Conservation (phyloP, 2,113 vertebrate species). For the Rhynchomys soricoides region DNA sequence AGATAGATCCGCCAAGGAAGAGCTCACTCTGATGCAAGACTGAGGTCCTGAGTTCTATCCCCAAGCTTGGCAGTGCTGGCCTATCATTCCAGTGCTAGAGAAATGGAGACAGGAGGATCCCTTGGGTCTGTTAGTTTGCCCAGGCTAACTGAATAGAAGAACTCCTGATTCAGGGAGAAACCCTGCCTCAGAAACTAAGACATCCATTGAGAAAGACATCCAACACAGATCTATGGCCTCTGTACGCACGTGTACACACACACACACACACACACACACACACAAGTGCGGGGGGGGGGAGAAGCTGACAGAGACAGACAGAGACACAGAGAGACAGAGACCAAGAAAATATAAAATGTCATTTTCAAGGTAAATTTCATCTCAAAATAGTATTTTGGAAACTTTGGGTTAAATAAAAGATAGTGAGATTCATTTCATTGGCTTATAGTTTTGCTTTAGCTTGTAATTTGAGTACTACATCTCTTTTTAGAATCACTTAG, state of each 20-base stretch:
- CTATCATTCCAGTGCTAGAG: background rate
- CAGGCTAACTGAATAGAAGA: background rate
- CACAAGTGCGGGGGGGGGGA: too few relatives aligned
- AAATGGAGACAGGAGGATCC: background rate
- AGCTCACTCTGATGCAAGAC: too few relatives aligned
- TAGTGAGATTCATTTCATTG: background rate
- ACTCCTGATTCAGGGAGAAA: background rate
- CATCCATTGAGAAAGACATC: background rate
- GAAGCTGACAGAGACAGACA: too few relatives aligned
- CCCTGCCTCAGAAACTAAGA: background rate
- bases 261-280: background rate
- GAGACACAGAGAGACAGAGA: background rate
- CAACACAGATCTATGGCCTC: background rate
- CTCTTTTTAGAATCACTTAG: background rate
- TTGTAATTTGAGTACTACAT: background rate
- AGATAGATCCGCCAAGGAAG: background rate
- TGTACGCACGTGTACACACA: background rate
- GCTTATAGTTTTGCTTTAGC: background rate
- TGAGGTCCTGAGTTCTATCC: background rate
- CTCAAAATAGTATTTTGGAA: background rate
- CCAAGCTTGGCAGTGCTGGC: background rate
- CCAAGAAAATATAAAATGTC: background rate
- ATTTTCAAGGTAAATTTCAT: background rate
- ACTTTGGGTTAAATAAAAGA: background rate
- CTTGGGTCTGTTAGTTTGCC: background rate